Conservation (phyloP, 2,113 vertebrate species). For the Anoplopoma fimbria region DNA sequence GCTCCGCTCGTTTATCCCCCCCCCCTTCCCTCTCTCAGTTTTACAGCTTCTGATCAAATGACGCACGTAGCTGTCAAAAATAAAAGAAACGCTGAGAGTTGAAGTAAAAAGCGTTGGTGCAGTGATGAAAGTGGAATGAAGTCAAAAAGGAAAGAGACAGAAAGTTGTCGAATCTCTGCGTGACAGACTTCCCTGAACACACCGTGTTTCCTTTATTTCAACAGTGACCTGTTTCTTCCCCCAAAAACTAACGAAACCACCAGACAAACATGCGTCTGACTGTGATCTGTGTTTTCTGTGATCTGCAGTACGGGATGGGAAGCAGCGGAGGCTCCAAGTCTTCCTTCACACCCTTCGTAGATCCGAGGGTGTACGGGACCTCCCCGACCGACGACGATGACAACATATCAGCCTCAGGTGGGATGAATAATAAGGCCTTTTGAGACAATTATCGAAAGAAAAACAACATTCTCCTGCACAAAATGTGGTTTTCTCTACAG, state of each 20-base stretch:
- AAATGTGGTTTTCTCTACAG: neutral
- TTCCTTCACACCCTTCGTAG: slow-evolving; percentile 97
- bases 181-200: neutral
- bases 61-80: neutral
- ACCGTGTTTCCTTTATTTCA: slow-evolving; percentile 40
- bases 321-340: slow-evolving; percentile 94
- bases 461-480: neutral
- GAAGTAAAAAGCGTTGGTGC: neutral
- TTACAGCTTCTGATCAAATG: slow-evolving; percentile 27
- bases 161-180: neutral
- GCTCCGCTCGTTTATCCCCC: neutral
- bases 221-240: slow-evolving; percentile 2
- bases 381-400: slow-evolving; percentile 94
- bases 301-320: slow-evolving; percentile 89
- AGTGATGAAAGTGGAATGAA: too few species aligned
- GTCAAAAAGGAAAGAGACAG: neutral
- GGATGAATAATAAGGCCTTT: neutral
- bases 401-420: slow-evolving; percentile 89
- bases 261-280: neutral
- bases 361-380: slow-evolving; percentile 96
- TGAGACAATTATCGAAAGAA: neutral
- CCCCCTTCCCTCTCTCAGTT: slow-evolving; percentile 2
- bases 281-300: slow-evolving; percentile 27
- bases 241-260: neutral
- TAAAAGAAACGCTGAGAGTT: slow-evolving; percentile 39